Percentiles rank a stretch among this genome's conserved stretches.
phyloP scores from a whole-genome alignment of 2,797 vertebrate species.

The Oreochromis grahami region DNA sequence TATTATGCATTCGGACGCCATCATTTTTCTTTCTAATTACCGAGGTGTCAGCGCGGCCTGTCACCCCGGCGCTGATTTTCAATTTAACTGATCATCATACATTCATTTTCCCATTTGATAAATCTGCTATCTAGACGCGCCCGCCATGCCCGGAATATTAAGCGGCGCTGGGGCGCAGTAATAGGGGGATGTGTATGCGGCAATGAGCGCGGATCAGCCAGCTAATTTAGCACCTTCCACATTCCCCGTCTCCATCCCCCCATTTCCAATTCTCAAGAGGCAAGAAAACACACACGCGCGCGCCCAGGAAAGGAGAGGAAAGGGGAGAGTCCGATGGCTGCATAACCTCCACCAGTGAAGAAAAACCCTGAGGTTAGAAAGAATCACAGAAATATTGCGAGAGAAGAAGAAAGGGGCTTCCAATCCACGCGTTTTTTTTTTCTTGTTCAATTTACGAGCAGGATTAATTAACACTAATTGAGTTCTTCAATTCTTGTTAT shows the following conservation, averaged over 20 bases:
- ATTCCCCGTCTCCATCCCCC: constrained; percentile 86
- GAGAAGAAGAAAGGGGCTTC: constrained; percentile 48
- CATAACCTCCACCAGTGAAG: constrained; percentile 26
- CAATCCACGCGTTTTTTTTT: constrained; percentile 80
- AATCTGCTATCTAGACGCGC: constrained; percentile 92
- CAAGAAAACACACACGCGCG: not conserved
- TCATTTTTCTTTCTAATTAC: constrained; percentile 99
- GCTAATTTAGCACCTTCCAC: constrained; percentile 95
- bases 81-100: constrained; percentile 99
- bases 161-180: constrained; percentile 84
- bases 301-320: not conserved
- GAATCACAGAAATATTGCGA: constrained; percentile 7
- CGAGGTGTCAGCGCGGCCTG: constrained; percentile 98
- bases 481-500: constrained; percentile 90
- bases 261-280: constrained; percentile 90
- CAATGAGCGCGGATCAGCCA: constrained; percentile 98
- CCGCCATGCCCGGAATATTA: constrained; percentile 96
- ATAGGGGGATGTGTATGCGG: constrained; percentile 97
- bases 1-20: constrained; percentile 99
- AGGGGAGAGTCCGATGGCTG: constrained; percentile 35
- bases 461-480: constrained; percentile 94
- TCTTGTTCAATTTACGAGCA: constrained; percentile 80
- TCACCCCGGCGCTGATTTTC: constrained; percentile 99
- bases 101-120: constrained; percentile 99
- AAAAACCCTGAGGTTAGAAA: constrained; percentile 7